Evolutionary conservation across 2,888 invertebrate species (phyloP), one percentile per base, ranked within the genome.

Genomic region (Lasioglossum malachurum): DNA sequence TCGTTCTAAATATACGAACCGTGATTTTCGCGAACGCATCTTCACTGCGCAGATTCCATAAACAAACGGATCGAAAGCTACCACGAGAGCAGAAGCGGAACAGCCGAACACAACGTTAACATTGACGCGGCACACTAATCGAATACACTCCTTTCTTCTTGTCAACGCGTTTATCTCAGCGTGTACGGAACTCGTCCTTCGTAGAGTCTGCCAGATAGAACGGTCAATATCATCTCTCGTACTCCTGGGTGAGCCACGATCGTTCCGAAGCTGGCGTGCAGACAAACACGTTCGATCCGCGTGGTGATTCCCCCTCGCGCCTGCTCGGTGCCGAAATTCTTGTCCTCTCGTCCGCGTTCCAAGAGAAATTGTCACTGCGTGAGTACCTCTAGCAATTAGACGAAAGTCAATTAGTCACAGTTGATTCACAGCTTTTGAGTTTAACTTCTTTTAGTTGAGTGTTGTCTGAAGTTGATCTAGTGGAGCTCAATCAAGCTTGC

Each of bases 11-110:
- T 41, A 27, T 71, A 44, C 71, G 12, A 14, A 10, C 14, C 19
- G 35, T 23, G 31, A 23, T 72, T 60, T 27, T 60, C 31, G 7
- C 64, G 64, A 27, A n/a, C 57, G n/a, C 60, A 14, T 60, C 27
- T n/a, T 27, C 60, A 5, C 44, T 5, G 2, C 27, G 38, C 27
- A 27, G 14, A 75, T 75, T 80, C 75, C 57, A 14, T 14, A 77
- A 81, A 77, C 46, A 71, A 71, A 8, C 75, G 23, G 38, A 44
- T 44, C 16, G 53, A 67, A 31, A 49, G 7, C n/a, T 27, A 27
- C 0, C 49, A 49, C 16, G 27, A 19, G 38, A 60, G 23, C 44
- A 2, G 38, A 31, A 19, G 27, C 27, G 71, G 41, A 41, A n/a
- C 41, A 27, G 27, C 60, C 14, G 71, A 71, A 71, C 44, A 71